phyloP scores from a whole-genome alignment of 2,797 vertebrate genomes.

The Sebastes minor region DNA sequence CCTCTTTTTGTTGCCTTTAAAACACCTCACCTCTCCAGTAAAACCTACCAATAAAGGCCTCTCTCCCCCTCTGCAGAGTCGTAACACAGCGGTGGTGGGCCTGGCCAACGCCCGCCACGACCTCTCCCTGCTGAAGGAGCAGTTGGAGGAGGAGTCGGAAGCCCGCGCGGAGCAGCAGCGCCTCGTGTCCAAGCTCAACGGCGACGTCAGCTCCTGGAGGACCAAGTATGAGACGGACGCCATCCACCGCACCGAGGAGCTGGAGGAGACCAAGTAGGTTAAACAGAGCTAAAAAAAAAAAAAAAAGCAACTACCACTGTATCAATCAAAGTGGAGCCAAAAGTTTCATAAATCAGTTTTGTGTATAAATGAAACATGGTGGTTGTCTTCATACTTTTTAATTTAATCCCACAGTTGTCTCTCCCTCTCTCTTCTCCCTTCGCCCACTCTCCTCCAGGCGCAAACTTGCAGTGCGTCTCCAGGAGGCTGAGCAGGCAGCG shows the following conservation, averaged over 20 bases:
- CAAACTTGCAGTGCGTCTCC: slow-evolving; percentile 78
- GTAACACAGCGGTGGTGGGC: slow-evolving; percentile 53
- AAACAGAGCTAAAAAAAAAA: background rate
- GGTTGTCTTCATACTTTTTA: background rate
- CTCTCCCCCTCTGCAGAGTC: slow-evolving; percentile 36
- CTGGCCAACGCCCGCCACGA: slow-evolving; percentile 73
- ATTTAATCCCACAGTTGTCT: background rate
- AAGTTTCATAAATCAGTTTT: background rate
- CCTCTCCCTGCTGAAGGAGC: slow-evolving; percentile 76
- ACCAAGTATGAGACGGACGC: slow-evolving; percentile 78
- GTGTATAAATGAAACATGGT: background rate
- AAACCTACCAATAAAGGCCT: background rate
- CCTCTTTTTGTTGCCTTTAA: background rate
- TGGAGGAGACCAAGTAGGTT: slow-evolving; percentile 72
- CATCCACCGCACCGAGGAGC: slow-evolving; percentile 74
- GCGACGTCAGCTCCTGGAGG: slow-evolving; percentile 79
- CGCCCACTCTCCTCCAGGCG: slow-evolving; percentile 50
- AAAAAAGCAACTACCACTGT: background rate
- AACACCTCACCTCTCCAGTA: background rate
- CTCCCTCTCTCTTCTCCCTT: background rate
- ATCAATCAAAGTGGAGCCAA: background rate
- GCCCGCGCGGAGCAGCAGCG: slow-evolving; percentile 72
- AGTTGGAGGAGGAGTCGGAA: slow-evolving; percentile 81
- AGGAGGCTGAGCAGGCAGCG: slow-evolving; percentile 79
- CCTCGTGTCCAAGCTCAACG: slow-evolving; percentile 80